A percentile compares a stretch with the other conserved stretches of the same genome.
Evolutionary conservation across 2,888 invertebrate species (phyloP).

Genomic region (Torymus auratus): DNA sequence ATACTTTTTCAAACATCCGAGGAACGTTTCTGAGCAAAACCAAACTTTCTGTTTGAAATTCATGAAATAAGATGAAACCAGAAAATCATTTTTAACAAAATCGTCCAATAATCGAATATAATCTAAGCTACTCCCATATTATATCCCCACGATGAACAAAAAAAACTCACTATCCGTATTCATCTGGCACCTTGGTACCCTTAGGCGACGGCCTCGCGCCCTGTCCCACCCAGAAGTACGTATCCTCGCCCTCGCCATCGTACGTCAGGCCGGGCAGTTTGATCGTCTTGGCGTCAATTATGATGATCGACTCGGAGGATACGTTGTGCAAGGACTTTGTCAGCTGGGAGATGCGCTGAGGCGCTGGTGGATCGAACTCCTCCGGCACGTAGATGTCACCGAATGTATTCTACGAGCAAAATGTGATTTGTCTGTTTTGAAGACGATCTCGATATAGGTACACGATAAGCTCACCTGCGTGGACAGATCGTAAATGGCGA

Average conservation of each 20-base stretch:
- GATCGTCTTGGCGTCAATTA: constrained; percentile 89
- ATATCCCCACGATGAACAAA: too few species aligned
- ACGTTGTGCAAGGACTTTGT: constrained; percentile 82
- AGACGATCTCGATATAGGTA: neutral
- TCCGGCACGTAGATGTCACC: constrained; percentile 94
- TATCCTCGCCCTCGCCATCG: constrained; percentile 86
- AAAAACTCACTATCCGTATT: constrained; percentile 92
- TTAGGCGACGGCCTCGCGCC: constrained; percentile 91
- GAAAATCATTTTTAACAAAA: too few species aligned
- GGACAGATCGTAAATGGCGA: constrained; percentile 91
- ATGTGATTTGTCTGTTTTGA: too few species aligned
- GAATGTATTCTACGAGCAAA: constrained; percentile 82
- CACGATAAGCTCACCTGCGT: constrained; percentile 80
- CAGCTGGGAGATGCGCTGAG: constrained; percentile 81
- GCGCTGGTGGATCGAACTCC: constrained; percentile 90
- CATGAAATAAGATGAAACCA: too few species aligned
- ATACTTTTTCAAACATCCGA: too few species aligned
- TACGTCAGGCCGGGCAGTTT: constrained; percentile 87
- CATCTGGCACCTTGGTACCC: constrained; percentile 91
- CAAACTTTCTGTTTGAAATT: too few species aligned
- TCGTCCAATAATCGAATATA: too few species aligned
- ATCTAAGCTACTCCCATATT: too few species aligned
- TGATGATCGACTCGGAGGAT: constrained; percentile 84
- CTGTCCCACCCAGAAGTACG: constrained; percentile 92
- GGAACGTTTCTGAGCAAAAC: too few species aligned